A percentile compares a stretch with the other conserved stretches of the same genome.
Evolutionary conservation across 2,888 invertebrate genomes (phyloP).

Genomic region (Drosophila atroscutellata): DNA sequence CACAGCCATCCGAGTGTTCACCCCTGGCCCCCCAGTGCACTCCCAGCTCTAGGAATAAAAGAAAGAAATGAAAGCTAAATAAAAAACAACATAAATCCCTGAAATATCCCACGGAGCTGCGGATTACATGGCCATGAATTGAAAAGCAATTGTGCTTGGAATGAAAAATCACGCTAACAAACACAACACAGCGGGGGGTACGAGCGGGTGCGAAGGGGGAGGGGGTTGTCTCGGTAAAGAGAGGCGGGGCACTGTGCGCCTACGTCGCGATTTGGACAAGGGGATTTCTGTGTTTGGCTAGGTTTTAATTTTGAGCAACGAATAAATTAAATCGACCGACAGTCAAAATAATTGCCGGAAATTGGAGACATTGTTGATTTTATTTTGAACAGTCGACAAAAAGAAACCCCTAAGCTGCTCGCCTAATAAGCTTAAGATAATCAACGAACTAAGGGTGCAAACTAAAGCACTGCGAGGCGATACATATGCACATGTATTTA

Average conservation of each 20-base stretch:
- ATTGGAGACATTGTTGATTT: constrained; percentile 65
- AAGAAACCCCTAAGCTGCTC: constrained; percentile 10
- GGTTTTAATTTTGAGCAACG: constrained; percentile 76
- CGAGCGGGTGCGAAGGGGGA: constrained; percentile 2
- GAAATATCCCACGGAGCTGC: constrained; percentile 80
- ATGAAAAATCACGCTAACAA: constrained; percentile 80
- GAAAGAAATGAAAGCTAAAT: constrained; percentile 16
- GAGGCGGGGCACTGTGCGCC: constrained; percentile 29
- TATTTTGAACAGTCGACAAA: constrained; percentile 14
- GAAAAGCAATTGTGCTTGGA: constrained; percentile 80
- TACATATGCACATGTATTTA: neutral
- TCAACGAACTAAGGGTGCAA: neutral
- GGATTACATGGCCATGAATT: constrained; percentile 80
- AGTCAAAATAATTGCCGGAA: constrained; percentile 79
- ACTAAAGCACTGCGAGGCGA: neutral
- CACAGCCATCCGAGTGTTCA: neutral
- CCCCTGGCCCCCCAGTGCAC: constrained; percentile 1
- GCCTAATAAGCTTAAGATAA: constrained; percentile 39
- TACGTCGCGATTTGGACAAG: constrained; percentile 74
- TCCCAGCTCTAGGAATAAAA: constrained; percentile 31
- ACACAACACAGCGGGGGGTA: constrained; percentile 46
- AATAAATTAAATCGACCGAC: constrained; percentile 81
- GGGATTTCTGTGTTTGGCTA: constrained; percentile 75
- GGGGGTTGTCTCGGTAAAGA: neutral
- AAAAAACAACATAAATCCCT: constrained; percentile 77